phyloP scores from a whole-genome alignment of 2,797 vertebrate genomes.

The Pelochelys cantorii region DNA sequence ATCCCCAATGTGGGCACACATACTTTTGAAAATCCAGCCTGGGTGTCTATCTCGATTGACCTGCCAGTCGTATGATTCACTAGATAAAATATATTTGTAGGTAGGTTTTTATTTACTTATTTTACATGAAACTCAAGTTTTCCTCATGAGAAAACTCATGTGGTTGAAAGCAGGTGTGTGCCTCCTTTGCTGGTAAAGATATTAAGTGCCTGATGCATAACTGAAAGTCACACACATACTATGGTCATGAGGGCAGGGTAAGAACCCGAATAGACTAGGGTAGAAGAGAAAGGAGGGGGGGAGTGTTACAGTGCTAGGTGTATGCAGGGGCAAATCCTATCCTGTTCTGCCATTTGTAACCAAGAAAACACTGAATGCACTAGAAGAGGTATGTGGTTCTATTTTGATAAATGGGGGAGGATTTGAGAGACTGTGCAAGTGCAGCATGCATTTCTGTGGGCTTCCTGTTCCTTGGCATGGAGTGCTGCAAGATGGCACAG shows the following conservation, averaged over 20 bases:
- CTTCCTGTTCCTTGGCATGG: not conserved
- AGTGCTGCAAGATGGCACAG: not conserved
- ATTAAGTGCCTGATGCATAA: not conserved
- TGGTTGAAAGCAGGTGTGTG: not conserved
- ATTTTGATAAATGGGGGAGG: not conserved
- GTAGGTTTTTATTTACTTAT: not conserved
- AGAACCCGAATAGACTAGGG: not conserved
- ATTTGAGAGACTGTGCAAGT: conserved; percentile 45
- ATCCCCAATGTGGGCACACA: too few species aligned
- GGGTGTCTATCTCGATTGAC: not conserved
- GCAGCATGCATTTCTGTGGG: not conserved
- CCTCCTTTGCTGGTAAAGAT: not conserved
- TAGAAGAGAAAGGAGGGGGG: not conserved
- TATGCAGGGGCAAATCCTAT: not conserved
- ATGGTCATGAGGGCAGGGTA: not conserved
- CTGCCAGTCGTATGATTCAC: not conserved
- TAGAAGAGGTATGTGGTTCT: not conserved
- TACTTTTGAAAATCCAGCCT: not conserved
- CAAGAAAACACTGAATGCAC: not conserved
- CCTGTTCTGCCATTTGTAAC: not conserved
- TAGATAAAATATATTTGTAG: not conserved
- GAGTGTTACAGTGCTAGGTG: not conserved
- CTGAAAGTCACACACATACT: not conserved
- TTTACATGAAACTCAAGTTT: not conserved
- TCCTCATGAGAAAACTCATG: too few species aligned